Base-by-base conservation (phyloP, 2,888 invertebrate genomes). In the Clusia tigrina region DNA sequence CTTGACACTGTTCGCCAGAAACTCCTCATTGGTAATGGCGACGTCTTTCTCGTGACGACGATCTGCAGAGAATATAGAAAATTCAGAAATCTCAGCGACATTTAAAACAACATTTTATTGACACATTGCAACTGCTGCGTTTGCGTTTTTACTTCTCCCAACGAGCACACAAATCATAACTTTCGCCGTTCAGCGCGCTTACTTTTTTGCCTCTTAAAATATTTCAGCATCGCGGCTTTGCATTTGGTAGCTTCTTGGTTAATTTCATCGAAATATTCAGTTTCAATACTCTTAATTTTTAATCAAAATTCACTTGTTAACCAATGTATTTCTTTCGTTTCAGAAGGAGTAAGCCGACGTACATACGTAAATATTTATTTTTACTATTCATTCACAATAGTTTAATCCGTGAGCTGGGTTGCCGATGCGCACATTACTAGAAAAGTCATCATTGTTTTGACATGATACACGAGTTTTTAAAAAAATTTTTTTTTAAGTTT, bases 141-240 rank as follows among this genome's bases (percentile, higher is more conserved):
- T 55, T 58, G 60, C 64, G 61, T 67, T 52, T 57, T 52, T 52
- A 24, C n/a, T 24, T 54, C 10, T 12, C 18, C n/a, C 61, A 67
- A 64, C 66, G 68, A 58, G 58, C 63, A 64, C 71, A 70, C 70
- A n/a, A 60, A 55, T 38, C 25, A 56, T 22, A n/a, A 52, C 54
- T 61, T 20, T 24, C 23, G 55, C 20, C 51, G 20, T n/a, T n/a
- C 12, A 6, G 24, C 10, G 20, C 24, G 46, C 24, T 74, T 72
- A 80, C 80, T 74, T 64, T 75, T 75, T 65, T 78, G 80, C 68
- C 73, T 76, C 58, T 76, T 80, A 26, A 80, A 78, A 70, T 80
- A 80, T 66, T 78, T 80, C 22, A 80, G 64, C 79, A 80, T 80
- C 58, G 52, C 52, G 52, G n/a, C 42, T 10, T n/a, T 60, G 37